A percentile compares a stretch with the other conserved stretches of the same genome.
These are phyloP conservation scores for Pachypanchax playfairii DNA, from an alignment of 2,113 vertebrate genomes.

Conservation along the genomic window DNA sequence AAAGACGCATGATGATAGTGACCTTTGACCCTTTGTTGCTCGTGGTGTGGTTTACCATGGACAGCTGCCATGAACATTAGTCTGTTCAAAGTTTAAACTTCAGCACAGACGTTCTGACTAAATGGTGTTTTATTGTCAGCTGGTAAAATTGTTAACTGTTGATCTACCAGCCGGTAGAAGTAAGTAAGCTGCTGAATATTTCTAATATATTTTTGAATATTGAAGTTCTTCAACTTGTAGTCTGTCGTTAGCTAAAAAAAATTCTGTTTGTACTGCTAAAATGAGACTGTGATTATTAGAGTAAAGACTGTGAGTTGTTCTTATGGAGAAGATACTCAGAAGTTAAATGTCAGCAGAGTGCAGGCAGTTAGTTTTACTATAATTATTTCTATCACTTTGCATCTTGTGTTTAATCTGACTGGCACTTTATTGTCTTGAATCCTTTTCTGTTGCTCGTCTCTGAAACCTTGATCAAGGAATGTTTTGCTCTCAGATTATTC, in stretches of 20 bases:
- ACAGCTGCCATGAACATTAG: constrained; percentile 38
- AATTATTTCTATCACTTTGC: constrained; percentile 5
- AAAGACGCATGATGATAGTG: constrained; percentile 17
- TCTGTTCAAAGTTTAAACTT: constrained; percentile 73
- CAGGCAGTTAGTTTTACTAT: not conserved
- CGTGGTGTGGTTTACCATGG: constrained; percentile 56
- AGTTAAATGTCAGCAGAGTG: constrained; percentile 31
- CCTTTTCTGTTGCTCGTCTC: not conserved
- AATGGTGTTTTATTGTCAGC: not conserved
- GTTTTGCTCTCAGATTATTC: constrained; percentile 4
- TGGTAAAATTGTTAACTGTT: constrained; percentile 1
- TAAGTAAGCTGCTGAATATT: constrained; percentile 28
- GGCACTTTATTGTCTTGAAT: not conserved
- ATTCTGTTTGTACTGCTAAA: not conserved
- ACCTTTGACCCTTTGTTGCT: constrained; percentile 57
- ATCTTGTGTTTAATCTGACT: not conserved
- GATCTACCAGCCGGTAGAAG: constrained; percentile 11
- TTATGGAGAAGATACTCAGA: constrained; percentile 15
- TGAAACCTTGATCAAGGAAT: constrained; percentile 7
- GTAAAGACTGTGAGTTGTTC: not conserved
- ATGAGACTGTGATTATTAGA: not conserved
- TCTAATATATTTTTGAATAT: not conserved
- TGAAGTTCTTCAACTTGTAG: not conserved
- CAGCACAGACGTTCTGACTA: constrained; percentile 6
- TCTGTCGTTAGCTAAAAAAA: not conserved